These are phyloP conservation scores for Seriola dumerili DNA, from an alignment of 2,113 vertebrate species.

Conservation along the genomic window DNA sequence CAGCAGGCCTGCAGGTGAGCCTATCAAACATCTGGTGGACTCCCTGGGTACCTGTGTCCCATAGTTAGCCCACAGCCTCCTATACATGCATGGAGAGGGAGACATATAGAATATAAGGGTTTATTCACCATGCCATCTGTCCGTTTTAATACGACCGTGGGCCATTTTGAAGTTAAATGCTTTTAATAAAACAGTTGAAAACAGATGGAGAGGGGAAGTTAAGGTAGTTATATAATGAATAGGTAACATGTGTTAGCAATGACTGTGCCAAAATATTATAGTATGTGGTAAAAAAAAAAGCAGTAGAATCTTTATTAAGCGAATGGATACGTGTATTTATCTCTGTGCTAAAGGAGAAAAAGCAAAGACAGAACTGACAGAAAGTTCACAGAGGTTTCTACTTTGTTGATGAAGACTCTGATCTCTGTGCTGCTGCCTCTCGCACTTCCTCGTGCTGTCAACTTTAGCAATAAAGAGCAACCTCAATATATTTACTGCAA, in stretches of 20 bases:
- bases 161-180: constrained; percentile 66
- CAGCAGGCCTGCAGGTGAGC: constrained; percentile 80
- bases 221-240: constrained; percentile 46
- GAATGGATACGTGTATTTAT: neutral
- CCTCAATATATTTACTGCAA: neutral
- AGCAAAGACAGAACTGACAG: neutral
- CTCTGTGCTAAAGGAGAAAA: neutral
- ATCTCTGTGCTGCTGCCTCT: neutral
- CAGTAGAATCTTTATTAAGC: neutral
- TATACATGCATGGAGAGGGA: constrained; percentile 71
- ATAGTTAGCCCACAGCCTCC: constrained; percentile 63
- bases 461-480: neutral
- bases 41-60: constrained; percentile 79
- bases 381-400: constrained; percentile 21
- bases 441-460: neutral
- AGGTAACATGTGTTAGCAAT: constrained; percentile 24
- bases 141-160: constrained; percentile 57
- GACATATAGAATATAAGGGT: constrained; percentile 75
- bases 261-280: constrained; percentile 9
- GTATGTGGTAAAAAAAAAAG: neutral
- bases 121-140: constrained; percentile 76
- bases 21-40: constrained; percentile 80
- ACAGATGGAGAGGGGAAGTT: constrained; percentile 58
- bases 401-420: neutral
- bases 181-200: constrained; percentile 71